These are phyloP conservation scores for Argyresthia albistria DNA, from an alignment of 2,888 invertebrate genomes.

Conservation along the genomic window DNA sequence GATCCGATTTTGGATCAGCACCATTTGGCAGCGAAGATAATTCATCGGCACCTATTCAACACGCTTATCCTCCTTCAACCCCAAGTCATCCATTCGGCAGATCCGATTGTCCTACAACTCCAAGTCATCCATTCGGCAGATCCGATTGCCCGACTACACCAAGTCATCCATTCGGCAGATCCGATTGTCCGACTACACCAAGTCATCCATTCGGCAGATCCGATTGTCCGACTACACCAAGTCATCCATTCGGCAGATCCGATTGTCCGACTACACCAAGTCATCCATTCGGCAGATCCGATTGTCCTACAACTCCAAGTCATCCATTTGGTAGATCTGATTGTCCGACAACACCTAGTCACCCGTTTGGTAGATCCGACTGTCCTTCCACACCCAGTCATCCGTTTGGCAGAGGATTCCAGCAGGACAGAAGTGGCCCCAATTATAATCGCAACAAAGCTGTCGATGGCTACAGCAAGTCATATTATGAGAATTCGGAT, in stretches of 20 bases:
- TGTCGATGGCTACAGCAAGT: no score
- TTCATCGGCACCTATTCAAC: slow-evolving; percentile 13
- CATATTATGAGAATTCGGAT: no score
- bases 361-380: slow-evolving; percentile 32
- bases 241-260: slow-evolving; percentile 10
- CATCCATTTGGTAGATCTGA: slow-evolving; percentile 20
- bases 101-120: slow-evolving; percentile 22
- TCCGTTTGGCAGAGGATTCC: slow-evolving; percentile 31
- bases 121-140: slow-evolving; percentile 25
- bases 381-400: slow-evolving; percentile 35
- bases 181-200: slow-evolving; percentile 23
- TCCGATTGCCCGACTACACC: slow-evolving; percentile 19
- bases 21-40: slow-evolving; percentile 20
- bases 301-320: slow-evolving; percentile 17
- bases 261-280: slow-evolving; percentile 26
- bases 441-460: no score
- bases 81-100: slow-evolving; percentile 11
- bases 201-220: slow-evolving; percentile 29
- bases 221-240: slow-evolving; percentile 24
- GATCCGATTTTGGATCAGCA: slow-evolving; percentile 10
- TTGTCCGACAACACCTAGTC: slow-evolving; percentile 23
- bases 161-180: slow-evolving; percentile 17
- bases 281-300: slow-evolving; percentile 23
- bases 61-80: slow-evolving; percentile 19
- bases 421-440: slow-evolving; percentile 15